Conservation (phyloP, 1,140 invertebrate species). For the Plutomurus gul region DNA sequence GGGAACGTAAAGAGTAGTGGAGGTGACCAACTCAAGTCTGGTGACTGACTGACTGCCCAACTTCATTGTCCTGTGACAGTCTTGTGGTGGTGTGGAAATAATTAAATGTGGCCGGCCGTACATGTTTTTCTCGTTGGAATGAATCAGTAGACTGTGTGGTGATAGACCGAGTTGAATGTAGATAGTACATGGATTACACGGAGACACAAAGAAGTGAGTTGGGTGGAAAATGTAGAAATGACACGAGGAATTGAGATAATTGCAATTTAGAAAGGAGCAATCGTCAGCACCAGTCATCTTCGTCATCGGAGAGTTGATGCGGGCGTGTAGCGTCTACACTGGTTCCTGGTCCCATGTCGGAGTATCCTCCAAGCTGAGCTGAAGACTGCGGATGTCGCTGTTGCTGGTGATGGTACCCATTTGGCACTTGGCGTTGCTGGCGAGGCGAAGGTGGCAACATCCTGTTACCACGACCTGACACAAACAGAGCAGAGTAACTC, state of each 20-base stretch:
- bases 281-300: conserved; percentile 54
- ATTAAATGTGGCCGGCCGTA: too few relatives aligned
- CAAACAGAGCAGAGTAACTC: not conserved
- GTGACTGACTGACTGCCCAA: too few relatives aligned
- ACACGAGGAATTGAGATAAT: not conserved
- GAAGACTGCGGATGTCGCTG: conserved; percentile 7
- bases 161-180: too few relatives aligned
- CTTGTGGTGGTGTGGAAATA: too few relatives aligned
- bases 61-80: too few relatives aligned
- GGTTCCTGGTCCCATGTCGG: conserved; percentile 48
- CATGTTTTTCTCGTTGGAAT: too few relatives aligned
- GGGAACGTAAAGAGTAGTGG: too few relatives aligned
- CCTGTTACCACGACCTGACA: conserved; percentile 47
- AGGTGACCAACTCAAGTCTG: too few relatives aligned
- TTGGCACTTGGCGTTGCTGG: conserved; percentile 45
- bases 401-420: conserved; percentile 42
- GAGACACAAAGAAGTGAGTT: not conserved
- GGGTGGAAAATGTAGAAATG: not conserved
- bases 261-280: conserved; percentile 40
- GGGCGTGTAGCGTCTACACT: not conserved
- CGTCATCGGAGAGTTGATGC: conserved; percentile 48
- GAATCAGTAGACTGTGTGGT: too few relatives aligned
- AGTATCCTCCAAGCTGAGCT: not conserved
- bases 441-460: conserved; percentile 47
- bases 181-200: too few relatives aligned